Conservation (phyloP, 2,113 vertebrate genomes). For the Henicopernis longicauda region DNA sequence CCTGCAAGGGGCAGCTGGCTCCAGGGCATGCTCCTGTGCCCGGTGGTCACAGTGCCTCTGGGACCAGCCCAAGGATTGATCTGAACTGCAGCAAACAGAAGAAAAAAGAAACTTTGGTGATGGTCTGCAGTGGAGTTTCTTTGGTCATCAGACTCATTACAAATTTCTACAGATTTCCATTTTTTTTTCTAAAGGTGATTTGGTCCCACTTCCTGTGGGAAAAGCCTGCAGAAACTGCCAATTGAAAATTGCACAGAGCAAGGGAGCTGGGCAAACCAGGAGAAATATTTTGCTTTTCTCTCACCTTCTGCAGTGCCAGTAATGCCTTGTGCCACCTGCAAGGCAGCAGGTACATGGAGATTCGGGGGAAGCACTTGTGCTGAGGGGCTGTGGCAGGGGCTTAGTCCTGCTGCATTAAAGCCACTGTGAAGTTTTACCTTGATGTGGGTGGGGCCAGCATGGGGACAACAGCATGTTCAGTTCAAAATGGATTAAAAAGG, state of each 20-base stretch:
- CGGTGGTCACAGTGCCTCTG: accelerated
- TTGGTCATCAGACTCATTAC: neutral
- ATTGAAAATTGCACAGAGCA: neutral
- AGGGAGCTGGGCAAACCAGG: neutral
- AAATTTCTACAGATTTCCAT: neutral
- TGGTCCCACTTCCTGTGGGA: neutral
- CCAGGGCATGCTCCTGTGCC: accelerated
- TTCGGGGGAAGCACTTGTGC: accelerated
- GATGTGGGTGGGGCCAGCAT: neutral
- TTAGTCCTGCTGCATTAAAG: neutral
- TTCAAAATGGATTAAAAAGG: neutral
- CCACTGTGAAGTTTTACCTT: neutral
- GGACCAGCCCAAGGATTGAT: no score
- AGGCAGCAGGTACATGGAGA: neutral
- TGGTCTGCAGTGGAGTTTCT: neutral
- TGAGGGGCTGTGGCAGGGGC: no score
- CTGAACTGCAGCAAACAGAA: neutral
- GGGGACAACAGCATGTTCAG: neutral
- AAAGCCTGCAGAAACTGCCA: neutral
- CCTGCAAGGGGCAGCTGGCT: accelerated
- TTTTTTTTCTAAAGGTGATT: neutral
- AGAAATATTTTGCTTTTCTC: neutral
- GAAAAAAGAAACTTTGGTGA: neutral
- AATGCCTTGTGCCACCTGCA: neutral
- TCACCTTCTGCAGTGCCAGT: neutral